A percentile compares a stretch with the other conserved stretches of the same genome.
Evolutionary conservation across 2,113 vertebrate genomes (phyloP).

Genomic region (Spea multiplicata): DNA sequence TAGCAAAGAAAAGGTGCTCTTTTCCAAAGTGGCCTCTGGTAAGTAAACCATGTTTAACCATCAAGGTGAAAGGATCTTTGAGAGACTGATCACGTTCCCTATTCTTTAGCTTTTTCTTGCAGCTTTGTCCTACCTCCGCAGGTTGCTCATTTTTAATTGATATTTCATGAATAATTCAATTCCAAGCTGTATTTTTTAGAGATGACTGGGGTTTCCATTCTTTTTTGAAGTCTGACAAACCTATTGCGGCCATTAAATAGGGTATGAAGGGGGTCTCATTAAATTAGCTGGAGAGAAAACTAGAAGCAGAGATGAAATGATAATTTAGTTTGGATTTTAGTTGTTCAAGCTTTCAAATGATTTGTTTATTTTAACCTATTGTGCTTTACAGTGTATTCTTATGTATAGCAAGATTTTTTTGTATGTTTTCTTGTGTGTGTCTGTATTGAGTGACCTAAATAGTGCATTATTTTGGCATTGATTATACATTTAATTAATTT

Average conservation of each 20-base stretch:
- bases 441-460: not conserved
- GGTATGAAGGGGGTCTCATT: slow-evolving; percentile 47
- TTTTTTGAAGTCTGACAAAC: slow-evolving; percentile 46
- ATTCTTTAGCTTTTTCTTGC: slow-evolving; percentile 1
- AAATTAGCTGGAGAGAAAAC: slow-evolving; percentile 38
- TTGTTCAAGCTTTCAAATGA: slow-evolving; percentile 6
- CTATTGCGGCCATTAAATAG: slow-evolving; percentile 39
- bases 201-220: slow-evolving; percentile 45
- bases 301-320: slow-evolving; percentile 29
- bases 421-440: not conserved
- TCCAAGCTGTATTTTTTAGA: slow-evolving; percentile 41
- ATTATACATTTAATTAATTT: not conserved
- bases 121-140: not conserved
- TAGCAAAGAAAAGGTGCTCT: not conserved
- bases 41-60: slow-evolving; percentile 35
- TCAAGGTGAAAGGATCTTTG: not conserved
- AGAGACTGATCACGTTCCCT: slow-evolving; percentile 36
- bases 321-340: slow-evolving; percentile 34
- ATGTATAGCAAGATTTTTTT: not conserved
- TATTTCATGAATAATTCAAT: slow-evolving; percentile 52
- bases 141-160: slow-evolving; percentile 53
- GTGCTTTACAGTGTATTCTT: not conserved
- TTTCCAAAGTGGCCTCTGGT: not conserved
- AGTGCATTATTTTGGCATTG: not conserved
- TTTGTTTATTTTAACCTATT: slow-evolving; percentile 16